Conservation (phyloP, 2,113 vertebrate species). For the Agapornis roseicollis region DNA sequence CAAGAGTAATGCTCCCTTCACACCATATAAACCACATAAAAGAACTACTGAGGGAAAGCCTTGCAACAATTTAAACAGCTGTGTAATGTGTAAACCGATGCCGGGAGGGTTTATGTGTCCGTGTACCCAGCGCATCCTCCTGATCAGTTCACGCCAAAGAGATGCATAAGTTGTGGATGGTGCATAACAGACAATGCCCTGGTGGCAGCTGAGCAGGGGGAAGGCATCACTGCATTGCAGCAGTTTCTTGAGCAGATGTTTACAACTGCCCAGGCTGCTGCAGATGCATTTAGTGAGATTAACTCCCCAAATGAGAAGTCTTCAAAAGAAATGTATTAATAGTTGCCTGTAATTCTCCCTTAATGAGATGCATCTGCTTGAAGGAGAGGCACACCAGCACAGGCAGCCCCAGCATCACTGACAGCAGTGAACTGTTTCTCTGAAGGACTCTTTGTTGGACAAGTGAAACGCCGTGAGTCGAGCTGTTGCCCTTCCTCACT, state of each 20-base stretch:
- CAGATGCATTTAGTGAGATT: background rate
- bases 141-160: background rate
- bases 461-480: fast-evolving
- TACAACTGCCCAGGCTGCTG: background rate
- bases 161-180: fast-evolving
- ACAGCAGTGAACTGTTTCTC: background rate
- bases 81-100: background rate
- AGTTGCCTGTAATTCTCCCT: background rate
- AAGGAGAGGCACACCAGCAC: background rate
- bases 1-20: conserved; percentile 30
- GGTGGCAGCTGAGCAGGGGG: background rate
- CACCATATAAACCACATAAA: conserved; percentile 25
- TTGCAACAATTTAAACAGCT: conserved; percentile 38
- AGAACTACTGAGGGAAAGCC: background rate
- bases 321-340: background rate
- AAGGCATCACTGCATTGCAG: background rate
- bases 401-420: background rate
- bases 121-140: background rate
- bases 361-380: background rate
- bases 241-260: background rate
- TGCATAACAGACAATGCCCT: fast-evolving
- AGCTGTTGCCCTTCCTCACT: background rate
- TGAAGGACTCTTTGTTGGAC: background rate
- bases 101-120: background rate
- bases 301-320: background rate